Conservation (phyloP, 2,888 invertebrate species). For the Tetrapedia diversipes region DNA sequence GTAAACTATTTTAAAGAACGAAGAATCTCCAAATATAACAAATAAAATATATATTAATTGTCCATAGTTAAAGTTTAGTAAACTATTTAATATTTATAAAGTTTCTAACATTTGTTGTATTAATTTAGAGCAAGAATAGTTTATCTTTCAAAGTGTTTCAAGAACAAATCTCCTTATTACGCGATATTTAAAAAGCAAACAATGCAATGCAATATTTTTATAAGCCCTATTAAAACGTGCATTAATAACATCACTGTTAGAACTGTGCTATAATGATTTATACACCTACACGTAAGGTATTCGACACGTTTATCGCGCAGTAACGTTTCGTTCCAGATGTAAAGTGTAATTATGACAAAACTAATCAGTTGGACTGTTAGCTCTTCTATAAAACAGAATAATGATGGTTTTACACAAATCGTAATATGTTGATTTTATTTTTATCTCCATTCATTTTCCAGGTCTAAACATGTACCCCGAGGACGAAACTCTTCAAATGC, state of each 20-base stretch:
- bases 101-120: too few species aligned
- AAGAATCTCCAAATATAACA: background rate
- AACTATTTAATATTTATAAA: too few species aligned
- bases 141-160: background rate
- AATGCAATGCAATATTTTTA: background rate
- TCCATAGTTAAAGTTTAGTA: too few species aligned
- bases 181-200: background rate
- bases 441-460: background rate
- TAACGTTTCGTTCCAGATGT: background rate
- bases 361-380: too few species aligned
- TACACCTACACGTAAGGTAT: conserved; percentile 14
- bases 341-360: too few species aligned
- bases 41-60: too few species aligned
- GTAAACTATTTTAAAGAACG: background rate
- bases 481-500: conserved; percentile 59
- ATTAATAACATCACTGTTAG: conserved; percentile 47
- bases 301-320: background rate
- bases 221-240: background rate
- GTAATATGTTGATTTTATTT: too few species aligned
- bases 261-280: conserved; percentile 9
- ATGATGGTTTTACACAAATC: too few species aligned
- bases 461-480: conserved; percentile 58
- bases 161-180: background rate
- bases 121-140: too few species aligned
- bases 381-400: too few species aligned